Base-by-base conservation (phyloP, 2,888 invertebrate genomes). In the Microplitis deprimator region DNA sequence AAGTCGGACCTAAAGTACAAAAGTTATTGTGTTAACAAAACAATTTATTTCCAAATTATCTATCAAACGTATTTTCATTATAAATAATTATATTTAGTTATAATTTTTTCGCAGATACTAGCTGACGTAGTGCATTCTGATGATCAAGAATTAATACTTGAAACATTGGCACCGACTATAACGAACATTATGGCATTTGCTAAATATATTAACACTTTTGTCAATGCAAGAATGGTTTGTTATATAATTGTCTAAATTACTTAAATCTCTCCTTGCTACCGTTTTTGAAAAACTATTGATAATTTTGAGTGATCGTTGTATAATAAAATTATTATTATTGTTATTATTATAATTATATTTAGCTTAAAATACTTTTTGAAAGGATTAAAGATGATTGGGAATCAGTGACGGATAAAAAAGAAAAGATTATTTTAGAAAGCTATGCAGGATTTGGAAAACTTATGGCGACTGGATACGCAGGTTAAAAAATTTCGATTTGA, bases 211-310 rank as follows among this genome's bases (percentile, higher is more conserved):
- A 72, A 72, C 39, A 16, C 13, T 62, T 16, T 7, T 4, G 13
- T 39, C 16, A 72, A 72, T 62, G 38, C 13, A 39, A 72, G 16
- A 72, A 72, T 38, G 71, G 71, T 72, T 39, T 62, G 71, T 72
- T n/a, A 17, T 17, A 17, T 67, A 50, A 50, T 13, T 50, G 8
- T 50, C 13, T 8, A 5, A 50, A 50, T 29, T 29, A 29, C 3
- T 29, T 0, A 29, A 29, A 29, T 29, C 3, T 4, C 29, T 29
- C 3, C 4, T 29, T 29, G 29, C 3, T 29, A 29, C 29, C 3
- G 29, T 29, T 29, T 29, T 29, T 29, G 29, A 29, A 29, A 29
- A 29, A 29, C 4, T 29, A 3, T 4, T 29, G 3, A 50, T 50
- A 50, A 50, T 50, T 13, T 50, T 5, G 13, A 8, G 8, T 50